Evolutionary conservation across 1,140 invertebrate genomes (phyloP).

Genomic region (Zaprionus vittiger): DNA sequence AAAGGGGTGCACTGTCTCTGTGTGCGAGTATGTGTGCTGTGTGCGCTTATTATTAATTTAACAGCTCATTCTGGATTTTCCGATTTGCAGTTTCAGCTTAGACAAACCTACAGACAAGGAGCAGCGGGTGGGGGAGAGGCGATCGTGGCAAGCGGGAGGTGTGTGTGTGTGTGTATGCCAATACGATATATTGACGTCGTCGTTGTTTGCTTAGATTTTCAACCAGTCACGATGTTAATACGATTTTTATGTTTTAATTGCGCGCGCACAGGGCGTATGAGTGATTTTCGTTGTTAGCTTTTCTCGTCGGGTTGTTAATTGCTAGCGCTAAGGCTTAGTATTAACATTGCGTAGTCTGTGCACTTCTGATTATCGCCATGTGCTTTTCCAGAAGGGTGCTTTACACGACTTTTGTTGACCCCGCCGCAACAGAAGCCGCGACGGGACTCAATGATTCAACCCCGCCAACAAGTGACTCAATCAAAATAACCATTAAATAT

Average conservation of each 20-base stretch:
- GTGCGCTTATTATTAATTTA: constrained; percentile 79
- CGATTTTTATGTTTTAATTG: constrained; percentile 80
- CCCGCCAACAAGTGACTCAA: constrained; percentile 62
- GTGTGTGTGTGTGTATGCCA: constrained; percentile 25
- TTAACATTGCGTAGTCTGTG: constrained; percentile 52
- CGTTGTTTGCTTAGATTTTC: constrained; percentile 40
- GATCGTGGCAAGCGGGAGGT: constrained; percentile 18
- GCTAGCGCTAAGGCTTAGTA: constrained; percentile 48
- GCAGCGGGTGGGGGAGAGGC: not conserved
- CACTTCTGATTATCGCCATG: constrained; percentile 54
- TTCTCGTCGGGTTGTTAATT: constrained; percentile 73
- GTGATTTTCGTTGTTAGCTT: constrained; percentile 73
- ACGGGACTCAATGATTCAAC: constrained; percentile 53
- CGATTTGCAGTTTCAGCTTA: constrained; percentile 54
- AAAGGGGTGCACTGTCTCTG: not conserved
- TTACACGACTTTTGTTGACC: constrained; percentile 33
- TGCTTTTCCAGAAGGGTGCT: constrained; percentile 52
- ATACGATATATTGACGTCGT: constrained; percentile 46
- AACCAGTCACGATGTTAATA: constrained; percentile 80
- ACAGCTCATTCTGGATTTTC: constrained; percentile 80
- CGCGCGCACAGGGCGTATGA: constrained; percentile 66
- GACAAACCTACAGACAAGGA: constrained; percentile 16
- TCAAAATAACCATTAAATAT: constrained; percentile 57
- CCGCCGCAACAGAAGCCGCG: constrained; percentile 1
- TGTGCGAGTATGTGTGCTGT: constrained; percentile 38